phyloP scores from a whole-genome alignment of 2,113 vertebrate species.

The Aegithalos caudatus region DNA sequence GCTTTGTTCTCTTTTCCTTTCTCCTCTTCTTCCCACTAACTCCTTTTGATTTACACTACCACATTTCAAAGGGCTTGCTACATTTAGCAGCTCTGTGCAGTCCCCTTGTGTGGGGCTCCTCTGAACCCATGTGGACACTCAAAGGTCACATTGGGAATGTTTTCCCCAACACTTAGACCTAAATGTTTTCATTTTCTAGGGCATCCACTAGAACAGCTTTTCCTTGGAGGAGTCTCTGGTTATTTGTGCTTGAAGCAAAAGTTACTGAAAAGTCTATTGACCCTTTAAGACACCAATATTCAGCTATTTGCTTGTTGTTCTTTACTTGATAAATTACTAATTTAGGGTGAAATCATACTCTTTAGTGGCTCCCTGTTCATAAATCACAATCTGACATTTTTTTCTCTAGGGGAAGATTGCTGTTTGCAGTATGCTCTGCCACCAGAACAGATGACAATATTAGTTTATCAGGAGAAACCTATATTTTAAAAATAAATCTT shows the following conservation, averaged over 20 bases:
- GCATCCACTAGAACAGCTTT: slow-evolving; percentile 44
- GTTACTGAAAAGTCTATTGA: slow-evolving; percentile 51
- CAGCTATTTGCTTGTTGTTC: slow-evolving; percentile 57
- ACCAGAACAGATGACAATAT: slow-evolving; percentile 66
- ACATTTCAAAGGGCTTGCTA: background rate
- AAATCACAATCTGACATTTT: slow-evolving; percentile 65
- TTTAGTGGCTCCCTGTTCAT: slow-evolving; percentile 63
- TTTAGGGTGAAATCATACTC: slow-evolving; percentile 69
- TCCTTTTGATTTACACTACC: background rate
- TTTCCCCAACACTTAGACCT: background rate
- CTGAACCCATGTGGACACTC: background rate
- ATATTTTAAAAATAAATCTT: slow-evolving; percentile 61
- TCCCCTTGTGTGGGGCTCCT: background rate
- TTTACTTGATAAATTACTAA: slow-evolving; percentile 70
- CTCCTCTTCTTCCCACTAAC: background rate
- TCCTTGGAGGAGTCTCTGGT: slow-evolving; percentile 30
- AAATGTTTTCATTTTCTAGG: slow-evolving; percentile 41
- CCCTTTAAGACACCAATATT: slow-evolving; percentile 63
- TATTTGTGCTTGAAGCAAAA: slow-evolving; percentile 65
- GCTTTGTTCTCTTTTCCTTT: background rate
- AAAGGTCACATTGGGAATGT: background rate
- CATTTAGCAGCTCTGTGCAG: background rate
- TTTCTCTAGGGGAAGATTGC: slow-evolving; percentile 54
- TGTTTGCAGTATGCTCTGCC: slow-evolving; percentile 47
- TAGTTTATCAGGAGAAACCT: slow-evolving; percentile 57